Conservation (phyloP, 2,113 vertebrate species). For the Prietella phreatophila region DNA sequence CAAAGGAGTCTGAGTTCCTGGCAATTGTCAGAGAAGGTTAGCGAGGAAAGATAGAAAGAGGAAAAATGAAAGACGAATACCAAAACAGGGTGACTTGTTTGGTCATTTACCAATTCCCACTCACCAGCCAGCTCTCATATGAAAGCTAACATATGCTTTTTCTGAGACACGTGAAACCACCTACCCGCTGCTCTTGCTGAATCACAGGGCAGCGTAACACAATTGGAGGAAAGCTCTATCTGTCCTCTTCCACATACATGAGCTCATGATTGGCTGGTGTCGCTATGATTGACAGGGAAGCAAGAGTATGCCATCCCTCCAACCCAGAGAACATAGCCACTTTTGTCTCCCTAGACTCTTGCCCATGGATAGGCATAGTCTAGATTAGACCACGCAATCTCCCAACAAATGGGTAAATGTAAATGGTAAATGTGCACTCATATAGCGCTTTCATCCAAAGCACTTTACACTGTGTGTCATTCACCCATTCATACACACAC, state of each 20-base stretch:
- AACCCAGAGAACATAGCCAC: neutral
- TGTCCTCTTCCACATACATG: neutral
- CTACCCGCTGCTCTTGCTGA: neutral
- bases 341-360: neutral
- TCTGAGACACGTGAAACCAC: neutral
- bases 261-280: neutral
- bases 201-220: neutral
- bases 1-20: constrained; percentile 37
- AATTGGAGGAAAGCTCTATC: too few relatives aligned
- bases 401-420: neutral
- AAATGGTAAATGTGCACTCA: too few relatives aligned
- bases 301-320: neutral
- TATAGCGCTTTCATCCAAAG: too few relatives aligned
- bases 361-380: neutral
- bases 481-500: too few relatives aligned
- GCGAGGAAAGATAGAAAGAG: constrained; percentile 5
- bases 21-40: neutral
- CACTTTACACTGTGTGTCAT: too few relatives aligned
- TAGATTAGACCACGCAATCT: neutral
- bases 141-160: neutral
- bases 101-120: neutral
- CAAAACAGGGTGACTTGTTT: neutral
- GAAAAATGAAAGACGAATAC: constrained; percentile 38
- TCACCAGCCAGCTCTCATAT: neutral
- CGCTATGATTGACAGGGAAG: neutral